Conservation (phyloP, 2,888 invertebrate genomes). For the Corbicula japonica region DNA sequence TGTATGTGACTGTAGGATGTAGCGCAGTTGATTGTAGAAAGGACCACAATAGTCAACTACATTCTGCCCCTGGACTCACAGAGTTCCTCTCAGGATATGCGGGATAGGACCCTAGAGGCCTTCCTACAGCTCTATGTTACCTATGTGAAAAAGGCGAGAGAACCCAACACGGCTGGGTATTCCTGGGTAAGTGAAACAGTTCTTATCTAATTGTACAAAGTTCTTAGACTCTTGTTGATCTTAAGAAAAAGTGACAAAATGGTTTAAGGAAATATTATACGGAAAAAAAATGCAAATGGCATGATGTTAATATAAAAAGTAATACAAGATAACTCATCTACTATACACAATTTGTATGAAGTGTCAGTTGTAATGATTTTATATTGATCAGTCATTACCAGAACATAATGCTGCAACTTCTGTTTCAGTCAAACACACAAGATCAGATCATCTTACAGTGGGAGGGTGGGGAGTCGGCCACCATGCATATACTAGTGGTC, state of each 20-base stretch:
- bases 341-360: too few species aligned
- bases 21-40: conserved; percentile 96
- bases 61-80: conserved; percentile 89
- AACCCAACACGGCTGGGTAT: conserved; percentile 89
- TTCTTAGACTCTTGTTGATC: too few species aligned
- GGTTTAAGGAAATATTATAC: too few species aligned
- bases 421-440: conserved; percentile 90
- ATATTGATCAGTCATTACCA: too few species aligned
- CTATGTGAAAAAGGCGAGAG: conserved; percentile 88
- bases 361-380: too few species aligned
- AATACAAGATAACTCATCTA: too few species aligned
- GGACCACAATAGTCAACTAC: conserved; percentile 94
- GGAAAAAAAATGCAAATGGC: too few species aligned
- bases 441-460: conserved; percentile 93
- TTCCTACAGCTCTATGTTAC: conserved; percentile 84
- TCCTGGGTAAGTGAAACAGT: conserved; percentile 86
- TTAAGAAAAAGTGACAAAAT: too few species aligned
- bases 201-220: too few species aligned
- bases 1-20: conserved; percentile 94
- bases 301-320: too few species aligned
- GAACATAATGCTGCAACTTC: too few species aligned
- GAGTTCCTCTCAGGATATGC: conserved; percentile 59
- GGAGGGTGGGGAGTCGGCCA: conserved; percentile 91
- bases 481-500: conserved; percentile 92
- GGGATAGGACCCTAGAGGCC: conserved; percentile 77